Percentiles rank a stretch among this genome's conserved stretches.
These are phyloP conservation scores for Pantala flavescens DNA, from an alignment of 1,140 invertebrate species.

Conservation along the genomic window DNA sequence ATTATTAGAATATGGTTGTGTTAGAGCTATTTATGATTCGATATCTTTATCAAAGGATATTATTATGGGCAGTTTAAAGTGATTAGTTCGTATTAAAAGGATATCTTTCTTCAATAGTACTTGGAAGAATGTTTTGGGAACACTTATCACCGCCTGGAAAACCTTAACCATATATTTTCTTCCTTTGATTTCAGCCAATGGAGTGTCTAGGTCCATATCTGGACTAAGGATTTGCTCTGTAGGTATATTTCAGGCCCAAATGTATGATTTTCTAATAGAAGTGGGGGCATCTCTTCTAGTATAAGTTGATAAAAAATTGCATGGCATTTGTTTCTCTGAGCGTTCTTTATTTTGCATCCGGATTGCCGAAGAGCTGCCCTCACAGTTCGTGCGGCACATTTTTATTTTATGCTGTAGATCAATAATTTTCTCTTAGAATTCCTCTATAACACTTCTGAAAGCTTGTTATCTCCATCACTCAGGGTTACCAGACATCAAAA, in stretches of 20 bases:
- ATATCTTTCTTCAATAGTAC: not conserved
- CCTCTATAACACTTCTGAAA: not conserved
- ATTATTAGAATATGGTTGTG: too few relatives aligned
- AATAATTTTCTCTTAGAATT: not conserved
- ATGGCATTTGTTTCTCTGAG: not conserved
- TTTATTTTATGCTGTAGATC: not conserved
- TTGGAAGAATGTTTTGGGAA: not conserved
- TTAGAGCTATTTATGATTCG: too few relatives aligned
- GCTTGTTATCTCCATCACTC: not conserved
- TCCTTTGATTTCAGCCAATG: conserved; percentile 34
- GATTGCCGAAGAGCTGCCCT: not conserved
- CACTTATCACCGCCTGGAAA: conserved; percentile 11
- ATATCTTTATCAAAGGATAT: too few relatives aligned
- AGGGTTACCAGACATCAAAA: too few relatives aligned
- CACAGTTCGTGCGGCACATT: not conserved
- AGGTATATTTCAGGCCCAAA: conserved; percentile 27
- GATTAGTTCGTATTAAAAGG: not conserved
- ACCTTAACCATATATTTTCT: conserved; percentile 21
- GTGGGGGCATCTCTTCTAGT: not conserved
- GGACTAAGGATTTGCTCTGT: conserved; percentile 37
- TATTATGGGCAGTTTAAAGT: not conserved
- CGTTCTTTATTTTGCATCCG: not conserved
- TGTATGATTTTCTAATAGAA: not conserved
- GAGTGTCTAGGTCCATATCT: conserved; percentile 35
- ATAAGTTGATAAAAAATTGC: not conserved